phyloP scores from a whole-genome alignment of 2,888 invertebrate species.

The Mechanitis mazaeus region DNA sequence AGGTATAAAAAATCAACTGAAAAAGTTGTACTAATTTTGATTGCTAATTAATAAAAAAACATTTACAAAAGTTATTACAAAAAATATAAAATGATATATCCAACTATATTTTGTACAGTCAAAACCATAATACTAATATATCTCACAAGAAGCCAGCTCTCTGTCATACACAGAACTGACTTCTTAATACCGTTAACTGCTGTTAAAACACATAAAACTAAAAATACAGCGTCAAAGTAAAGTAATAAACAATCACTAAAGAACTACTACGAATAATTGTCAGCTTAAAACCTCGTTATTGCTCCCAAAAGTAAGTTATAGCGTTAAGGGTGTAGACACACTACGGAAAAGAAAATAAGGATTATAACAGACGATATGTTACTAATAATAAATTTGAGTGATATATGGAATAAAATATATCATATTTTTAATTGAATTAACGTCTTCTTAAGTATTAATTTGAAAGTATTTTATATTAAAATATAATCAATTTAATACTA shows the following conservation, averaged over 20 bases:
- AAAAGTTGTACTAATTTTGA: no score
- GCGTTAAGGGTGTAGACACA: slow-evolving; percentile 31
- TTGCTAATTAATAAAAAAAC: no score
- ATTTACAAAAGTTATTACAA: background rate
- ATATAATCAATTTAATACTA: no score
- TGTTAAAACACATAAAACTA: slow-evolving; percentile 60
- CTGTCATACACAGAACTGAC: slow-evolving; percentile 23
- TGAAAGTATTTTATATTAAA: no score
- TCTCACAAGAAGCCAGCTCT: slow-evolving; percentile 1
- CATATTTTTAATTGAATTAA: no score
- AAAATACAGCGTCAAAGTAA: slow-evolving; percentile 57
- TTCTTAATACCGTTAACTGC: slow-evolving; percentile 41
- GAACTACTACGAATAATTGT: slow-evolving; percentile 57
- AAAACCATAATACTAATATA: no score
- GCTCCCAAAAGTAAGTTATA: slow-evolving; percentile 48
- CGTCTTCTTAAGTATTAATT: no score
- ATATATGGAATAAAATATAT: no score
- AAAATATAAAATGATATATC: background rate
- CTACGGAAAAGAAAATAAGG: background rate
- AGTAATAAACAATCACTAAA: slow-evolving; percentile 57
- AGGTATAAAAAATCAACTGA: no score
- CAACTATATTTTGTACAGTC: background rate
- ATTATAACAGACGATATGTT: background rate
- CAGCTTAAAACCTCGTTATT: slow-evolving; percentile 57
- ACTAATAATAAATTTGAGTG: background rate